These are phyloP conservation scores for Avahi laniger DNA, from an alignment of 2,797 vertebrate genomes.

Conservation along the genomic window DNA sequence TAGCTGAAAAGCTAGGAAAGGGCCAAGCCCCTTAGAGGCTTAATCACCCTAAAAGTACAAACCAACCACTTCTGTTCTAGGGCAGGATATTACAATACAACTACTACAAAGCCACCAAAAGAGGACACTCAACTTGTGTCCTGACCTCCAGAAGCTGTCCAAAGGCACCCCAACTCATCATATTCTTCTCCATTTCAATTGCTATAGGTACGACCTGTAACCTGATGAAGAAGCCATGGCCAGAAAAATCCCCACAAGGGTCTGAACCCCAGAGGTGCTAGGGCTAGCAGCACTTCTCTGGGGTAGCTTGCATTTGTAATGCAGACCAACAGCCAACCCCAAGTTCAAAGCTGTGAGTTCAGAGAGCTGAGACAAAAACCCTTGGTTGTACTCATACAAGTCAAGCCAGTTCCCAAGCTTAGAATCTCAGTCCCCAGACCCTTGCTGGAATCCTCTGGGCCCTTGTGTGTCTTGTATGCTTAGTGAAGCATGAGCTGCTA, in stretches of 20 bases:
- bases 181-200: neutral
- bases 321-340: neutral
- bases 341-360: conserved; percentile 60
- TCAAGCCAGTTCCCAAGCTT: neutral
- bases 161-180: neutral
- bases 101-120: neutral
- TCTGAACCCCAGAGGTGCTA: neutral
- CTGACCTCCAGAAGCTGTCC: conserved; percentile 5
- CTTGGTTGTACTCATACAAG: neutral
- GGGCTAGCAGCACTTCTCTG: neutral
- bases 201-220: neutral
- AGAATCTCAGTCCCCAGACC: neutral
- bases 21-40: neutral
- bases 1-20: neutral
- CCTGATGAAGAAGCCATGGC: neutral
- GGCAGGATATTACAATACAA: neutral
- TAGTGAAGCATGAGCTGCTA: conserved; percentile 9
- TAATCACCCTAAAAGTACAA: neutral
- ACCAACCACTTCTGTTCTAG: neutral
- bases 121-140: neutral
- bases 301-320: neutral
- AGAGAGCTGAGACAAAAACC: conserved; percentile 54
- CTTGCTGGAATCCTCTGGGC: neutral
- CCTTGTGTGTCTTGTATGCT: neutral
- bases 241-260: neutral